Conservation (phyloP, 2,888 invertebrate genomes). For the Cephonodes hylas region DNA sequence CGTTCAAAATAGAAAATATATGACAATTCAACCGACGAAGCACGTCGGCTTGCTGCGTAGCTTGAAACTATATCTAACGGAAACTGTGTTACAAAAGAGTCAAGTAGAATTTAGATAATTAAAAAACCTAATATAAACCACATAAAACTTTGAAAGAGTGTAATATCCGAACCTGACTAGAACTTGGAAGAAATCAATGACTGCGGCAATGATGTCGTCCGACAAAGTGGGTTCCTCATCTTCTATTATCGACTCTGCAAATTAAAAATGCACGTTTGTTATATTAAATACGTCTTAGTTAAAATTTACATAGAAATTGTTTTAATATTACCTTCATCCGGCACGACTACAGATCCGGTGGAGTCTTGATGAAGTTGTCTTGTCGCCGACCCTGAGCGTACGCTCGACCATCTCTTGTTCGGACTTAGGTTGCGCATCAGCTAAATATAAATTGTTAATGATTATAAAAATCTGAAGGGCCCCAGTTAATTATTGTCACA, state of each 20-base stretch:
- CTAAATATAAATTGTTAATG: constrained; percentile 50
- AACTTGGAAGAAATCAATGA: constrained; percentile 73
- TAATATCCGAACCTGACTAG: constrained; percentile 57
- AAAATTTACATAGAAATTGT: background rate
- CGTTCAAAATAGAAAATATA: too few species aligned
- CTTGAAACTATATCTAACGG: too few species aligned
- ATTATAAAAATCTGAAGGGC: constrained; percentile 5
- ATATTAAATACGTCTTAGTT: background rate
- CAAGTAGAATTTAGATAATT: too few species aligned
- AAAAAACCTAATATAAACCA: too few species aligned
- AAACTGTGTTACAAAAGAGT: too few species aligned
- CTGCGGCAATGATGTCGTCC: constrained; percentile 65
- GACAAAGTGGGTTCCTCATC: constrained; percentile 51
- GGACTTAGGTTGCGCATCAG: constrained; percentile 82
- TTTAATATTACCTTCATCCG: constrained; percentile 58
- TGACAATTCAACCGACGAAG: too few species aligned
- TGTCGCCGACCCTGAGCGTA: constrained; percentile 43
- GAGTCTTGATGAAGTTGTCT: constrained; percentile 78
- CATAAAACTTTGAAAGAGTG: too few species aligned
- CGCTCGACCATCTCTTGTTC: constrained; percentile 61
- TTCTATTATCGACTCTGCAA: constrained; percentile 53
- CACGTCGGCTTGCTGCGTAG: too few species aligned
- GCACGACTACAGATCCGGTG: constrained; percentile 81
- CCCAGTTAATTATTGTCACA: background rate
- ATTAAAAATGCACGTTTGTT: background rate